These are phyloP conservation scores for Pedionomus torquatus DNA, from an alignment of 2,113 vertebrate species.

Conservation along the genomic window DNA sequence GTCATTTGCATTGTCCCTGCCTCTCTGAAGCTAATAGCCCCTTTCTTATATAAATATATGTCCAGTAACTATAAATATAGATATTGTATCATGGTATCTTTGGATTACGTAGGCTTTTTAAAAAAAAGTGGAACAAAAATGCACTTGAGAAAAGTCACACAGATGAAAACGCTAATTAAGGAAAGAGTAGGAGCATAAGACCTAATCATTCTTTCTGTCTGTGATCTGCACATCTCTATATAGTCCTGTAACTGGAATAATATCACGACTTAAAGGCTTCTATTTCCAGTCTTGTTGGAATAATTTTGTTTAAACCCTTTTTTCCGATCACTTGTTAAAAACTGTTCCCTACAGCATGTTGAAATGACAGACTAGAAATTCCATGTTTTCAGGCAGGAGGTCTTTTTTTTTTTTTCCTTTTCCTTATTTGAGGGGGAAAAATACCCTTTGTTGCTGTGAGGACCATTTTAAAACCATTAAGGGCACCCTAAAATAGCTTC, in stretches of 20 bases:
- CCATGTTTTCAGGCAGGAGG: not conserved
- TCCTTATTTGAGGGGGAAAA: not conserved
- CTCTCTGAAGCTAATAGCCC: slow-evolving; percentile 18
- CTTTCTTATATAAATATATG: slow-evolving; percentile 47
- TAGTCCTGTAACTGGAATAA: not conserved
- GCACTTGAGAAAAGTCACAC: slow-evolving; percentile 7
- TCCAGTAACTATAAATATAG: slow-evolving; percentile 53
- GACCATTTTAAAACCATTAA: slow-evolving; percentile 50
- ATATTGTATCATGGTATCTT: slow-evolving; percentile 30
- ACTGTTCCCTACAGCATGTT: not conserved
- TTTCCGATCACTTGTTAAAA: slow-evolving; percentile 2
- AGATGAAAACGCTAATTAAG: slow-evolving; percentile 53
- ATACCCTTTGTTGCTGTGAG: slow-evolving; percentile 11
- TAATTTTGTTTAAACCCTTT: not conserved
- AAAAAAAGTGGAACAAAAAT: not conserved
- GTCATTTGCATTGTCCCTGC: slow-evolving; percentile 26
- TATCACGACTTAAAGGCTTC: not conserved
- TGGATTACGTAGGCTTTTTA: not conserved
- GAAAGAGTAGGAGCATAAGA: not conserved
- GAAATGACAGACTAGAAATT: slow-evolving; percentile 5
- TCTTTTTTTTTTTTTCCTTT: not conserved
- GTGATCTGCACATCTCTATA: not conserved
- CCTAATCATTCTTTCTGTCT: not conserved
- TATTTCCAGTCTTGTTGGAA: not conserved
- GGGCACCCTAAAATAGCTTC: slow-evolving; percentile 57